Conservation (phyloP, 1,140 invertebrate genomes). For the Drosophila punjabiensis region DNA sequence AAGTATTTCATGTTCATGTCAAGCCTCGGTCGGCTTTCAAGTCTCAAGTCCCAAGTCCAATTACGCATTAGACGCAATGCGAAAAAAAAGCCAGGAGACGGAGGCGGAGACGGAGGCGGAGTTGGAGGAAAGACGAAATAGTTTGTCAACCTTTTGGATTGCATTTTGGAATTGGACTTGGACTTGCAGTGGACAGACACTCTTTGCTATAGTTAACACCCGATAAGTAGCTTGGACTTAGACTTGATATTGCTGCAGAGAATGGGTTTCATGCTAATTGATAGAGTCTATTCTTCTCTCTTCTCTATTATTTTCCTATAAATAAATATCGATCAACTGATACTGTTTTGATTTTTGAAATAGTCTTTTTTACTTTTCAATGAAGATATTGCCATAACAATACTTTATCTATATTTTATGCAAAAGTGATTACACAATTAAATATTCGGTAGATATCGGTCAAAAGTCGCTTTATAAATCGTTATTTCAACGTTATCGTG, state of each 20-base stretch:
- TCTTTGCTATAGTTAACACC: not conserved
- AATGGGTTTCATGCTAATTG: not conserved
- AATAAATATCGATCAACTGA: no score
- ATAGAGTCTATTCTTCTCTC: no score
- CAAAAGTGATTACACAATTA: no score
- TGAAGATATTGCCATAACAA: no score
- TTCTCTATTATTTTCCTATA: no score
- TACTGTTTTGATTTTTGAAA: no score
- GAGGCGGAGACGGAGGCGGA: not conserved
- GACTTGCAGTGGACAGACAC: not conserved
- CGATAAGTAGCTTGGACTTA: not conserved
- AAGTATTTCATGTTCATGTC: slow-evolving; percentile 54
- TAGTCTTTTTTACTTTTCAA: no score
- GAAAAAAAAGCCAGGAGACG: not conserved
- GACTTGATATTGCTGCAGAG: not conserved
- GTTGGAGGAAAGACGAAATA: slow-evolving; percentile 14
- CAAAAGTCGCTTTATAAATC: no score
- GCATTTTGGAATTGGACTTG: slow-evolving; percentile 2
- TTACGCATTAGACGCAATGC: slow-evolving; percentile 34
- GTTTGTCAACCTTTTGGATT: slow-evolving; percentile 29
- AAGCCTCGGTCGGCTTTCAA: slow-evolving; percentile 20
- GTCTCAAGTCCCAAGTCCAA: slow-evolving; percentile 42
- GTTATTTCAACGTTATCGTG: no score
- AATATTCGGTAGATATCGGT: no score
- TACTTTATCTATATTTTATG: no score